These are phyloP conservation scores for Achroia grisella DNA, from an alignment of 1,140 invertebrate species.

Conservation along the genomic window DNA sequence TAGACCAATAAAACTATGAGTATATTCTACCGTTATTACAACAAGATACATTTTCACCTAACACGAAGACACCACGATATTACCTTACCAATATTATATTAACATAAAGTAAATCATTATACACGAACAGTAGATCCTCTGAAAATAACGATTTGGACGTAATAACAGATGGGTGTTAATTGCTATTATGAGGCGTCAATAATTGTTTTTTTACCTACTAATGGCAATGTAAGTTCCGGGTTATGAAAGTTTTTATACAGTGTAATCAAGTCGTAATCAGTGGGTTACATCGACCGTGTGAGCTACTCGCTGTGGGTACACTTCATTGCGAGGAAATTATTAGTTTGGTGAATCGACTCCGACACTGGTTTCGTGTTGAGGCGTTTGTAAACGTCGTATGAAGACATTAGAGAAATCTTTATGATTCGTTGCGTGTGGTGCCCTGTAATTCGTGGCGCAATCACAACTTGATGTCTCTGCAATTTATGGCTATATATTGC, in stretches of 20 bases:
- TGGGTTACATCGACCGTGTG: slow-evolving; percentile 52
- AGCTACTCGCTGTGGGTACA: slow-evolving; percentile 32
- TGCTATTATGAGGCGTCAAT: slow-evolving; percentile 59
- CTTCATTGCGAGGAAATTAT: slow-evolving; percentile 50
- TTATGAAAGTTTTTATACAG: slow-evolving; percentile 60
- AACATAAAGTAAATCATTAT: slow-evolving; percentile 30
- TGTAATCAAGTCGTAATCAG: slow-evolving; percentile 64
- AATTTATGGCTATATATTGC: slow-evolving; percentile 33
- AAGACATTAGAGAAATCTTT: slow-evolving; percentile 60
- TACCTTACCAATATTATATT: slow-evolving; percentile 16
- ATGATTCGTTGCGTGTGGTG: slow-evolving; percentile 50
- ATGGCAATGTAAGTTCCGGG: slow-evolving; percentile 60
- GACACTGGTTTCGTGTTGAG: slow-evolving; percentile 35
- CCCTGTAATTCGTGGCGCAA: slow-evolving; percentile 36
- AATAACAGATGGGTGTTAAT: slow-evolving; percentile 60
- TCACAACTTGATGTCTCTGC: slow-evolving; percentile 34
- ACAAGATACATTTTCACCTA: too few relatives aligned
- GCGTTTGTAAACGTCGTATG: slow-evolving; percentile 39
- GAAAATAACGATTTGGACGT: slow-evolving; percentile 39
- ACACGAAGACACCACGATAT: not conserved
- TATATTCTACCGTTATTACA: too few relatives aligned
- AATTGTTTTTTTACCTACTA: slow-evolving; percentile 62
- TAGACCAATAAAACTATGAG: too few relatives aligned
- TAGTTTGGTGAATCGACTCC: slow-evolving; percentile 24
- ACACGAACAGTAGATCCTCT: slow-evolving; percentile 34